Evolutionary conservation across 2,888 invertebrate species (phyloP), one percentile per base, ranked within the genome.

Genomic region (Lymantria monacha): DNA sequence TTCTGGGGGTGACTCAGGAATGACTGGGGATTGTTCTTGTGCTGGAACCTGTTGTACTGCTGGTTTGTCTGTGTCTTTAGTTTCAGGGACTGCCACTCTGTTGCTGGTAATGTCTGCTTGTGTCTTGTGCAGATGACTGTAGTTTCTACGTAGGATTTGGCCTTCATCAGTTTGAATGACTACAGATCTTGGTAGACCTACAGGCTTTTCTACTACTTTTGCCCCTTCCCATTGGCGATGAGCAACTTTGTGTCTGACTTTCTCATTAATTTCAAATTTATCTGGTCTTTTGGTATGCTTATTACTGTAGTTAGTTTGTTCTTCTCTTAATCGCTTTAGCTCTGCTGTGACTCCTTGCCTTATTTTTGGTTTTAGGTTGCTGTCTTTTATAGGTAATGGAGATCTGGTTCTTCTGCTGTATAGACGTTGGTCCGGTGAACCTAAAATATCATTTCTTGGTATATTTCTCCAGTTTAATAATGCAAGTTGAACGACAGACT

Each of bases 281-380:
- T 7, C 41, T 41, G 41, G 41, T 50, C 30, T 44, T 50, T 15
- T 46, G 37, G 45, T 50, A n/a, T 52, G 48, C 15, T 45, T 42
- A 38, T 48, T 52, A 31, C 45, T 45, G 42, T 52, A 48, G 10
- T 45, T 45, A 12, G 12, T 31, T 45, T 52, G 52, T 36, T 43
- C 14, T 14, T 46, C 42, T 52, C 52, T 48, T 45, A 52, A 38
- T 48, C 48, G 30, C 12, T 42, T 12, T n/a, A 48, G 42, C 42
- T 52, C 48, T 45, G 48, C 33, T 42, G 52, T 48, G 11, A 48
- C 46, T 15, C 40, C n/a, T n/a, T n/a, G n/a, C n/a, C n/a, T n/a
- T n/a, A 15, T 12, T 42, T 15, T 42, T 22, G 14, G 10, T 22
- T 42, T 42, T 5, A 15, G 22, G 9, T 9, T 22, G 1, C 22